Conservation (phyloP, 2,888 invertebrate genomes). For the Colostygia pectinataria region DNA sequence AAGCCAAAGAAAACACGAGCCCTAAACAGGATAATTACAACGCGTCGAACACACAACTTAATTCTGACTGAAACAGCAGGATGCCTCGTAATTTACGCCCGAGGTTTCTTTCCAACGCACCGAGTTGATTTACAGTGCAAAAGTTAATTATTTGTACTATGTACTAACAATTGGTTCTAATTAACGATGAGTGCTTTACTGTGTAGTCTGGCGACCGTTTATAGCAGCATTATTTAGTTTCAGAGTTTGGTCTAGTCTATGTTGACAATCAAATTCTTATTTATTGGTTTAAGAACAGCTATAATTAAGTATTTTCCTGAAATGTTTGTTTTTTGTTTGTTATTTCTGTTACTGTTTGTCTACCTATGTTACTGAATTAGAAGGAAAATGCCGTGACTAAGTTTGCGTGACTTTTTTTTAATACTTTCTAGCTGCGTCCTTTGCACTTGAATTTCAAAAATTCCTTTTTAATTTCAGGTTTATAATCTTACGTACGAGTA, state of each 20-base stretch:
- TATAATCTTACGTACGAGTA: too few relatives aligned
- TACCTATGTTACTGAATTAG: too few relatives aligned
- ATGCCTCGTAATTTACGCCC: slow-evolving; percentile 49
- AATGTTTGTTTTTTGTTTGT: background rate
- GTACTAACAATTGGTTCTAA: slow-evolving; percentile 32
- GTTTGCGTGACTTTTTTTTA: too few relatives aligned
- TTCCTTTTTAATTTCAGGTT: too few relatives aligned
- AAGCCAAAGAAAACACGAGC: slow-evolving; percentile 27
- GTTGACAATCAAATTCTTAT: background rate
- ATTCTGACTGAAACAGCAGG: slow-evolving; percentile 43
- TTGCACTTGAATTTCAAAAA: too few relatives aligned
- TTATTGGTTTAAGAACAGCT: background rate
- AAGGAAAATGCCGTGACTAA: too few relatives aligned
- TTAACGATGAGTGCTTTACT: slow-evolving; percentile 23
- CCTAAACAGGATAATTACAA: slow-evolving; percentile 36
- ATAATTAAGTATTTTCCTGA: too few relatives aligned
- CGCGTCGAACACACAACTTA: slow-evolving; percentile 32
- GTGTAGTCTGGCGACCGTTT: slow-evolving; percentile 23
- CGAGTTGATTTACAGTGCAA: slow-evolving; percentile 31
- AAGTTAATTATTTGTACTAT: slow-evolving; percentile 28
- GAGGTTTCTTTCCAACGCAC: slow-evolving; percentile 34
- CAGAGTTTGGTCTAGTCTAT: background rate
- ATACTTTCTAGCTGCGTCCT: too few relatives aligned
- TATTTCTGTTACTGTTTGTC: too few relatives aligned
- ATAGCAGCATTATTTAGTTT: slow-evolving; percentile 4